phyloP scores from a whole-genome alignment of 2,797 vertebrate genomes.

The Halcyon smyrnensis region DNA sequence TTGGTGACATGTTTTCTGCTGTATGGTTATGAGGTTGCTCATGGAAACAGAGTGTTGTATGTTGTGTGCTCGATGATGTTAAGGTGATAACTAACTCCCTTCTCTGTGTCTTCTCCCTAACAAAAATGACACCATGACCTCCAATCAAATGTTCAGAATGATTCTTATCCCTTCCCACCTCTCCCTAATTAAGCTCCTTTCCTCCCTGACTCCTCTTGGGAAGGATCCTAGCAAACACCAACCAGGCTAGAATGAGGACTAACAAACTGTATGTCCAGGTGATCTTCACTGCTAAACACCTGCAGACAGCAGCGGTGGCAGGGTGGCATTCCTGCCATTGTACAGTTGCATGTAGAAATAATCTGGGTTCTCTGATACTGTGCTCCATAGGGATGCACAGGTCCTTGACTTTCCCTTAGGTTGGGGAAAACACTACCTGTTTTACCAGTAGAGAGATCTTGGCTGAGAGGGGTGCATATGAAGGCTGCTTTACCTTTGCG shows the following conservation, averaged over 20 bases:
- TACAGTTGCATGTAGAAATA: fast-evolving
- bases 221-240: background rate
- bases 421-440: background rate
- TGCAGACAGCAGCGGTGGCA: background rate
- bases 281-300: background rate
- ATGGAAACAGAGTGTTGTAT: background rate
- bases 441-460: background rate
- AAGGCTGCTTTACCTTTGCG: background rate
- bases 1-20: background rate
- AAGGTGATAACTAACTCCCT: background rate
- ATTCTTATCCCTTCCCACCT: background rate
- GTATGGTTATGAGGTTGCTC: background rate
- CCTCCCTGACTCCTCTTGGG: background rate
- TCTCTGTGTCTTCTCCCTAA: background rate
- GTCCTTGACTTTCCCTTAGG: background rate
- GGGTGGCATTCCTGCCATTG: background rate
- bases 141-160: background rate
- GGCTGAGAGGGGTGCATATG: background rate
- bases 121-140: background rate
- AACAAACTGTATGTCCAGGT: background rate
- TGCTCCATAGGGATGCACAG: fast-evolving
- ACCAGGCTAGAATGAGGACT: background rate
- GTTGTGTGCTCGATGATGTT: background rate
- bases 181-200: background rate
- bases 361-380: background rate